Percentiles rank a stretch among this genome's conserved stretches.
Conservation (phyloP, 2,113 vertebrate genomes). For the Thoracochromis brauschi region DNA sequence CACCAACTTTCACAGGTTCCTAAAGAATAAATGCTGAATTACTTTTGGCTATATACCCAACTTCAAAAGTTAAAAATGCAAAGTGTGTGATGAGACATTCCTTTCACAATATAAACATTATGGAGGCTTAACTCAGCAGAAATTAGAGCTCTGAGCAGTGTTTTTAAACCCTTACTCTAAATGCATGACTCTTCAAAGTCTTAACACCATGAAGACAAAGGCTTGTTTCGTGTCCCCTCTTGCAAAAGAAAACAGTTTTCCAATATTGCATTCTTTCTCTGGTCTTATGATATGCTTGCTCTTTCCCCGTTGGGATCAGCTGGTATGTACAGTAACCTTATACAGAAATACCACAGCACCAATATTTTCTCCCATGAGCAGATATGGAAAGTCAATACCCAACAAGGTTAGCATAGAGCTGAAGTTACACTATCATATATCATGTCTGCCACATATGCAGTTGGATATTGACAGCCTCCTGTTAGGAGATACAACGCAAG, state of each 20-base stretch:
- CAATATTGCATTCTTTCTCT: slow-evolving; percentile 6
- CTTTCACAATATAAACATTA: not conserved
- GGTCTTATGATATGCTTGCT: not conserved
- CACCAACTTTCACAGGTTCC: slow-evolving; percentile 30
- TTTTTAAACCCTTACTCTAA: not conserved
- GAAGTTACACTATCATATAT: slow-evolving; percentile 51
- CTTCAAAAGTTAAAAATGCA: slow-evolving; percentile 13
- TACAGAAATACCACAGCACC: slow-evolving; percentile 15
- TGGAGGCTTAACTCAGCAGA: not conserved
- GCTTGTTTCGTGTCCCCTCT: slow-evolving; percentile 6
- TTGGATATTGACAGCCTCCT: slow-evolving; percentile 46
- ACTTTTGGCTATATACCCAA: not conserved
- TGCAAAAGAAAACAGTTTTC: not conserved
- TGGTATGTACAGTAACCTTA: slow-evolving; percentile 36
- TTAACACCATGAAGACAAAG: not conserved
- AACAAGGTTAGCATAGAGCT: slow-evolving; percentile 41
- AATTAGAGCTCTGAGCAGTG: not conserved
- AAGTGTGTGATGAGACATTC: not conserved
- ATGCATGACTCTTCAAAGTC: not conserved
- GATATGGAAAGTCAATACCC: slow-evolving; percentile 45
- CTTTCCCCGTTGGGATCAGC: slow-evolving; percentile 19
- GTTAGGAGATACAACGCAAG: slow-evolving; percentile 35
- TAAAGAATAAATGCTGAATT: not conserved
- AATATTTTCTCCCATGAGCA: slow-evolving; percentile 23
- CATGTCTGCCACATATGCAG: slow-evolving; percentile 37